Base-by-base conservation (phyloP, 2,113 vertebrate species). In the Charadrius vociferus region DNA sequence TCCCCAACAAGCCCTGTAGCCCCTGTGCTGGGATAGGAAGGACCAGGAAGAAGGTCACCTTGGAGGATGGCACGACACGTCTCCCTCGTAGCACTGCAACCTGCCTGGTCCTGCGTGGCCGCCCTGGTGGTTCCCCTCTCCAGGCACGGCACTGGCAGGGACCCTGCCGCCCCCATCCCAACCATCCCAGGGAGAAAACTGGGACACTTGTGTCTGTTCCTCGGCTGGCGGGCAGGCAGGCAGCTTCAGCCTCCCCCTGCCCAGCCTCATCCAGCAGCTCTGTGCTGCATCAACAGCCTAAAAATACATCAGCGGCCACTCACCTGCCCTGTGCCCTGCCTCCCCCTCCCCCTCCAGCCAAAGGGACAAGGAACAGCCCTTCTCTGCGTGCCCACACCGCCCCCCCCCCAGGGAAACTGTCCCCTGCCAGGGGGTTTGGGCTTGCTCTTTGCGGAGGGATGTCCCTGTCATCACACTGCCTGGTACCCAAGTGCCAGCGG, bases 201-300 rank as follows among this genome's bases (percentile, higher is more conserved):
- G 82, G 65, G 50, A 58, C 20, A 27, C 53, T 53, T 72, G 55
- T 90, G 71, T 30, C 88, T 47, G 15, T 66, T 77, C 47, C 27
- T 34, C 27, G 34, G 56, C 52, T 80, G 63, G 22, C 24, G 45
- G 61, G 56, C 75, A 50, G 50, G 83, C 85, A 86, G 65, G 36
- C 27, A 75, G 27, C 79, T 59, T 55, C 15, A 18, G 47, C 74
- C 34, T 66, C 80, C 52, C 47, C 67, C 39, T 43, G 34, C 67
- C 50, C 72, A 93, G 79, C 53, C 85, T 34, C 75, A 65, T 71
- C 56, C 77, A 53, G 89, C 91, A 68, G 52, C 78, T 45, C 55
- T 37, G 7, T n/a, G 12, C 62, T 87, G 75, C 52, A 61, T 78
- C 94, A 66, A n/a, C 23, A 14, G 32, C 53, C 96, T 86, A 82